A percentile compares a stretch with the other conserved stretches of the same genome.
phyloP scores from a whole-genome alignment of 2,113 vertebrate genomes.

The Sorex araneus region DNA sequence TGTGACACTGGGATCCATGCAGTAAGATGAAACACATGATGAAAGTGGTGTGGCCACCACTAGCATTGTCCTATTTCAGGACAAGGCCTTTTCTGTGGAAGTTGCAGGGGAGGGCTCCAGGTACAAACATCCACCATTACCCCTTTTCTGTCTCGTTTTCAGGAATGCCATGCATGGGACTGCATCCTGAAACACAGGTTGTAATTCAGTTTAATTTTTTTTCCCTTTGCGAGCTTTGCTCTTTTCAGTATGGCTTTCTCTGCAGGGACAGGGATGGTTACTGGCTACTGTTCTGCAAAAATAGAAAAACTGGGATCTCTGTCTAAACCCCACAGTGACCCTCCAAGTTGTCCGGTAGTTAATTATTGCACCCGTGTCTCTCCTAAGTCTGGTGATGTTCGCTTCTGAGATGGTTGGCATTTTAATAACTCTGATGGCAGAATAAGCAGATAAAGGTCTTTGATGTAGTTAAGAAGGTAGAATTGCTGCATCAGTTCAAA shows the following conservation, averaged over 20 bases:
- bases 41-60: fast-evolving
- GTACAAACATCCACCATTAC: no score
- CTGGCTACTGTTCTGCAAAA: background rate
- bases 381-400: no score
- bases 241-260: background rate
- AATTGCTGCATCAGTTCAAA: background rate
- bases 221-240: background rate
- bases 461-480: background rate
- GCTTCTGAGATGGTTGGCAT: background rate
- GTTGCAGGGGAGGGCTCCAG: background rate
- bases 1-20: no score
- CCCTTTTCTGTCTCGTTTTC: background rate
- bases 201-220: no score
- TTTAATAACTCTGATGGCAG: background rate
- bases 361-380: background rate
- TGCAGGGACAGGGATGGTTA: background rate
- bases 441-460: background rate
- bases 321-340: no score
- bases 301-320: background rate
- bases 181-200: no score
- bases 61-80: background rate
- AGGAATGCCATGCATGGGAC: background rate
- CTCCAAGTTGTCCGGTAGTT: background rate
- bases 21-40: no score
- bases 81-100: background rate